Conservation (phyloP, 1,140 invertebrate species). For the Penaeus vannamei region DNA sequence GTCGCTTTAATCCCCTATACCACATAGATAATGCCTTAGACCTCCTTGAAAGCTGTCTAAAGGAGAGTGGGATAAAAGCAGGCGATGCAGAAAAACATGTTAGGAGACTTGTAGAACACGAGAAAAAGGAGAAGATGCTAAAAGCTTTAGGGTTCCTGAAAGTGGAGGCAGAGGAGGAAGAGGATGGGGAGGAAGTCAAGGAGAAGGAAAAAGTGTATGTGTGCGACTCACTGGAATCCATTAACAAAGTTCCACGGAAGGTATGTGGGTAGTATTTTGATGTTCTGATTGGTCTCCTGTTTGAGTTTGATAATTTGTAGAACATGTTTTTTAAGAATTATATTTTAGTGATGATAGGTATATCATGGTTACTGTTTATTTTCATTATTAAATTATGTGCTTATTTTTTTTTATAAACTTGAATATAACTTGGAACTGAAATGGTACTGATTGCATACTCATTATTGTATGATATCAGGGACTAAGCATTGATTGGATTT, state of each 20-base stretch:
- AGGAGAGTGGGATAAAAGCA: slow-evolving; percentile 19
- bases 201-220: not conserved
- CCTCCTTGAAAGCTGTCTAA: slow-evolving; percentile 2
- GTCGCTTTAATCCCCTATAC: too few relatives aligned
- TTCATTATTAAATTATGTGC: too few relatives aligned
- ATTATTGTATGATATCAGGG: not conserved
- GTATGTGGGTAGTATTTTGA: not conserved
- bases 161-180: not conserved
- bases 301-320: too few relatives aligned
- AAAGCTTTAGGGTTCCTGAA: too few relatives aligned
- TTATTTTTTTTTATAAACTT: too few relatives aligned
- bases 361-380: too few relatives aligned
- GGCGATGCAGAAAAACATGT: not conserved
- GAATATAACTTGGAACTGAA: too few relatives aligned
- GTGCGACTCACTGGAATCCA: not conserved
- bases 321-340: too few relatives aligned
- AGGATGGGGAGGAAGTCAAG: not conserved
- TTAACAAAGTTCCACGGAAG: not conserved
- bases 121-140: not conserved
- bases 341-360: too few relatives aligned
- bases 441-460: too few relatives aligned
- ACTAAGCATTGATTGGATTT: not conserved
- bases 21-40: not conserved
- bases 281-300: too few relatives aligned
- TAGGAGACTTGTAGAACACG: not conserved